Conservation (phyloP, 2,888 invertebrate genomes). For the Eumerus sabulonum region DNA sequence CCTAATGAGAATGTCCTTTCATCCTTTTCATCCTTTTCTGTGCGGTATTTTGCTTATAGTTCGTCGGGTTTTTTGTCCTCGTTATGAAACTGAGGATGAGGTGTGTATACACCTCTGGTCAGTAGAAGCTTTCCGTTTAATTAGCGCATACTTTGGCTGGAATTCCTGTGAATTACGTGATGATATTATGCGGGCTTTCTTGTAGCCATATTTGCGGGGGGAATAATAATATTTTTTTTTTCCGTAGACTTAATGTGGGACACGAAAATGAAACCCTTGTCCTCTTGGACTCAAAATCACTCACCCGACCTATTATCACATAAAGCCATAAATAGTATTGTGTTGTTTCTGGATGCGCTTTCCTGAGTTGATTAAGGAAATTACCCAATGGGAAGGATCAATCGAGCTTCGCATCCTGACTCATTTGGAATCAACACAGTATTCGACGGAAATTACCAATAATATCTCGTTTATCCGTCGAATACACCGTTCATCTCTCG, state of each 20-base stretch:
- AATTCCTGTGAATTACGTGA: too few relatives aligned
- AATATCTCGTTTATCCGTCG: too few relatives aligned
- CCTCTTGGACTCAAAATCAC: too few relatives aligned
- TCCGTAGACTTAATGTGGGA: too few relatives aligned
- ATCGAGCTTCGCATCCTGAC: conserved; percentile 5
- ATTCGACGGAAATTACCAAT: conserved; percentile 14
- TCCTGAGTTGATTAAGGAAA: conserved; percentile 30
- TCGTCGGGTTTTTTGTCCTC: background rate
- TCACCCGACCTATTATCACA: too few relatives aligned
- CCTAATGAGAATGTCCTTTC: conserved; percentile 10
- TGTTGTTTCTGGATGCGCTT: too few relatives aligned
- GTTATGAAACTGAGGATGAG: conserved; percentile 14
- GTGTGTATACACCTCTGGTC: conserved; percentile 15
- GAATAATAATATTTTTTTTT: too few relatives aligned
- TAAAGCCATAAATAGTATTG: too few relatives aligned
- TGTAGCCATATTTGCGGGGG: too few relatives aligned
- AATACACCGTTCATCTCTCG: background rate
- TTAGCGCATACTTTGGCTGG: conserved; percentile 34
- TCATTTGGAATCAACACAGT: conserved; percentile 7
- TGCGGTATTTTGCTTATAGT: too few relatives aligned
- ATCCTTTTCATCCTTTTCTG: background rate
- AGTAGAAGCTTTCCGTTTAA: conserved; percentile 35
- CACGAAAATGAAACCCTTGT: too few relatives aligned
- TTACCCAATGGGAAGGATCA: background rate
- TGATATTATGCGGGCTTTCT: too few relatives aligned